phyloP scores from a whole-genome alignment of 2,797 vertebrate species.

The Darevskia mixta region DNA sequence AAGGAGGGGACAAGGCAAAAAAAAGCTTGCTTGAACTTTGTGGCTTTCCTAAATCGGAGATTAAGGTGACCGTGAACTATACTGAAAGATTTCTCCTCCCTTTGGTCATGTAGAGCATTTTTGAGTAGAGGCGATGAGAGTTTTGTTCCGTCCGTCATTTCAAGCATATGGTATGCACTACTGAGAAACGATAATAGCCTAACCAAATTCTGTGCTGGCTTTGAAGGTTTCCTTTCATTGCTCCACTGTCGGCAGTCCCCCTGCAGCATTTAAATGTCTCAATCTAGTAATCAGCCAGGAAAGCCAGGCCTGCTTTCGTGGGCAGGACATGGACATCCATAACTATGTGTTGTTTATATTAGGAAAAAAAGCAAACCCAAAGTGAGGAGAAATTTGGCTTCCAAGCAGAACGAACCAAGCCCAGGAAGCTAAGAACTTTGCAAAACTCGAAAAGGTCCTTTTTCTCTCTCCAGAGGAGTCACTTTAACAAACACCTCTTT shows the following conservation, averaged over 20 bases:
- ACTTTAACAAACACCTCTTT: slow-evolving; percentile 53
- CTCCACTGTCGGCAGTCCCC: slow-evolving; percentile 15
- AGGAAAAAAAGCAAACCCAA: slow-evolving; percentile 15
- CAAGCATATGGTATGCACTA: slow-evolving; percentile 16
- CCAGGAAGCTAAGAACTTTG: not conserved
- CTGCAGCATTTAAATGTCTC: slow-evolving; percentile 37
- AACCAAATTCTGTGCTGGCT: slow-evolving; percentile 27
- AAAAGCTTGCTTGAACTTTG: slow-evolving; percentile 11
- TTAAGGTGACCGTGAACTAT: slow-evolving; percentile 27
- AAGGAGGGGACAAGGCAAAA: not conserved
- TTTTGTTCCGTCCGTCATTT: not conserved
- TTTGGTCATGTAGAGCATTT: slow-evolving; percentile 22
- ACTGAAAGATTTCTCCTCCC: slow-evolving; percentile 36
- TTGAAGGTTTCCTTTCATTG: slow-evolving; percentile 23
- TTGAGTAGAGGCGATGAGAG: slow-evolving; percentile 36
- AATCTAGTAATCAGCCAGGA: slow-evolving; percentile 31
- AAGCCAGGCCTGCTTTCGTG: slow-evolving; percentile 31
- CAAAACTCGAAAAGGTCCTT: slow-evolving; percentile 26
- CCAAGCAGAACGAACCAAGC: not conserved
- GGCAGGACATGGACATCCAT: slow-evolving; percentile 42
- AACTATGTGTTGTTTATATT: slow-evolving; percentile 24
- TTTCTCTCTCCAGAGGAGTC: slow-evolving; percentile 34
- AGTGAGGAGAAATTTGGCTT: slow-evolving; percentile 12
- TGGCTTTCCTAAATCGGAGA: slow-evolving; percentile 33
- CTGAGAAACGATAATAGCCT: slow-evolving; percentile 11